Evolutionary conservation across 2,797 vertebrate species (phyloP), one percentile per base, ranked within the genome.

Genomic region (Mionectes olivaceus): DNA sequence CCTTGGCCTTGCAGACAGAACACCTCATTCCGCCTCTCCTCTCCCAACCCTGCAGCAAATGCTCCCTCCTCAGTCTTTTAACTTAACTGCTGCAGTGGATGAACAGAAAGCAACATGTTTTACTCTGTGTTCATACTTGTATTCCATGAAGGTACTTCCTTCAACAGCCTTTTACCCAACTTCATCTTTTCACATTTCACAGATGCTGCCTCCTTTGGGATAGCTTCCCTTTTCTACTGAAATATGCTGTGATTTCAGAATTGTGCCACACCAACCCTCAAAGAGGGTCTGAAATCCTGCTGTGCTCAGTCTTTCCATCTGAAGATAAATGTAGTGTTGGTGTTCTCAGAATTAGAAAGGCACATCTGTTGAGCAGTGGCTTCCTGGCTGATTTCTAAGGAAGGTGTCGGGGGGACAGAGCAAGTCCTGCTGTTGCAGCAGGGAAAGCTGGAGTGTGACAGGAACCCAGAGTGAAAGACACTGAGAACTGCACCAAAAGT

Each of bases 1-100:
- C 87, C 90, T 93, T 94, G 90, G 89, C 71, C 73, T 41, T 56
- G 86, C 69, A 83, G 75, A 37, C 44, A 89, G 12, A 83, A 69
- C 4, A 24, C 22, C 57, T 86, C 56, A 47, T 61, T 55, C 5
- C 55, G 44, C 19, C 75, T 57, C 41, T 80, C 69, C 57, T 77
- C 77, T 8, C 10, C 0, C 0, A n/a, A 47, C 17, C 67, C 44
- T 35, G 80, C 74, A 82, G 92, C 71, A 75, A 93, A 53, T 3
- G 5, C 68, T 68, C 22, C 37, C 33, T 82, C 43, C 0, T 1
- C 52, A 49, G 41, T 35, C 83, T 60, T 81, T 75, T 60, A 67
- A 53, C 41, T 81, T 53, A 78, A 49, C 37, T 46, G 12, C 5
- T 55, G 15, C 5, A 79, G 67, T 25, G 43, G 46, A 78, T 33